phyloP scores from a whole-genome alignment of 2,797 vertebrate genomes.

The Phataginus tricuspis region DNA sequence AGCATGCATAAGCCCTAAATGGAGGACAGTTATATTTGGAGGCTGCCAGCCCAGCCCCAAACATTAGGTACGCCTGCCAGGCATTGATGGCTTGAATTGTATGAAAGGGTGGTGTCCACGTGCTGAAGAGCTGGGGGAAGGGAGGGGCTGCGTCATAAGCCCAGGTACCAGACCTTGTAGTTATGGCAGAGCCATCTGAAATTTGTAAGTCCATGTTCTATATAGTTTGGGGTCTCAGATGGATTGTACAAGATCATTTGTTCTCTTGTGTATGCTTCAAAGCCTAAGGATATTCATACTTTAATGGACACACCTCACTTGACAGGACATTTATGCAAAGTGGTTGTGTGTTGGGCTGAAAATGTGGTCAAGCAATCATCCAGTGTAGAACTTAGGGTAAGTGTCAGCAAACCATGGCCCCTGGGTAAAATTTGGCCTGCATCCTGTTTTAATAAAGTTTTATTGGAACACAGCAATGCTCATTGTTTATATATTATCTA shows the following conservation, averaged over 20 bases:
- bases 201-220: not conserved
- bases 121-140: not conserved
- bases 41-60: not conserved
- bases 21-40: not conserved
- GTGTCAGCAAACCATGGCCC: not conserved
- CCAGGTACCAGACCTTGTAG: not conserved
- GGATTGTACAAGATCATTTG: not conserved
- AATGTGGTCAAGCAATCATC: not conserved
- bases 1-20: not conserved
- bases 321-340: not conserved
- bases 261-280: not conserved
- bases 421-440: not conserved
- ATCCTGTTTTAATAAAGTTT: constrained; percentile 16
- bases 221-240: not conserved
- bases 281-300: not conserved
- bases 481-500: not conserved
- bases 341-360: not conserved
- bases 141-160: not conserved
- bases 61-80: not conserved
- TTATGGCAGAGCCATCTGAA: not conserved
- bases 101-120: not conserved
- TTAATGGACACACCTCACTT: not conserved
- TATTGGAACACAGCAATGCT: not conserved
- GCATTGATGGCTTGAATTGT: not conserved
- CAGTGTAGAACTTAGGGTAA: not conserved